Conservation (phyloP, 2,888 invertebrate genomes). For the Drosophila recens region DNA sequence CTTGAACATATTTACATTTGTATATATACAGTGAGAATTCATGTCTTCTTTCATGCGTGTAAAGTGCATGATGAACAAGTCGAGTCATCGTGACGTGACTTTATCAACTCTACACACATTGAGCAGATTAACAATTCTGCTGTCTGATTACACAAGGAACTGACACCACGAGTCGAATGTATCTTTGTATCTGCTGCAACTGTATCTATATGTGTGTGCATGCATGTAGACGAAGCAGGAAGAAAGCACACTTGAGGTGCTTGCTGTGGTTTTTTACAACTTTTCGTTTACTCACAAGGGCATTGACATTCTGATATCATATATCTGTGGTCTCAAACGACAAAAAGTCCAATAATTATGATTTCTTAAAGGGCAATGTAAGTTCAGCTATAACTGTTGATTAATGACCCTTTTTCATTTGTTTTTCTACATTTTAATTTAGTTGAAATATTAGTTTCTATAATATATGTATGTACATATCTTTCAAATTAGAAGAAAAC, state of each 20-base stretch:
- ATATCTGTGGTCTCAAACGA: slow-evolving; percentile 6
- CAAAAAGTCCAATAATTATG: slow-evolving; percentile 4
- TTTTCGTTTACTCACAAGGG: slow-evolving; percentile 21
- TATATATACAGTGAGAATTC: slow-evolving; percentile 21
- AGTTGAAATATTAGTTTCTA: too few relatives aligned
- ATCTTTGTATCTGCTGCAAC: not conserved
- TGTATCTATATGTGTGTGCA: slow-evolving; percentile 12
- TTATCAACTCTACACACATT: slow-evolving; percentile 26
- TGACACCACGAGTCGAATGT: not conserved
- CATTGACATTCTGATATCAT: slow-evolving; percentile 48
- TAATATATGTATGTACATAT: too few relatives aligned
- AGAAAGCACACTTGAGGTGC: slow-evolving; percentile 30
- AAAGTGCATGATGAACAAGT: slow-evolving; percentile 27
- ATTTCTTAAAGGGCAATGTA: not conserved
- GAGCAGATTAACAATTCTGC: slow-evolving; percentile 12
- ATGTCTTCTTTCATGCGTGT: slow-evolving; percentile 22
- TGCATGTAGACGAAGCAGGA: slow-evolving; percentile 9
- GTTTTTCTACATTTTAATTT: too few relatives aligned
- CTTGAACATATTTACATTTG: not conserved
- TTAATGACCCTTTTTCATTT: not conserved
- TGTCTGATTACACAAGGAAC: slow-evolving; percentile 10
- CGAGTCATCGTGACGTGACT: slow-evolving; percentile 66
- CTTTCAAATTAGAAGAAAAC: too few relatives aligned
- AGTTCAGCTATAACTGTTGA: slow-evolving; percentile 23
- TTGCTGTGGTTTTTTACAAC: slow-evolving; percentile 27